These are phyloP conservation scores for Bambusicola thoracicus DNA, from an alignment of 2,113 vertebrate species.

Conservation along the genomic window DNA sequence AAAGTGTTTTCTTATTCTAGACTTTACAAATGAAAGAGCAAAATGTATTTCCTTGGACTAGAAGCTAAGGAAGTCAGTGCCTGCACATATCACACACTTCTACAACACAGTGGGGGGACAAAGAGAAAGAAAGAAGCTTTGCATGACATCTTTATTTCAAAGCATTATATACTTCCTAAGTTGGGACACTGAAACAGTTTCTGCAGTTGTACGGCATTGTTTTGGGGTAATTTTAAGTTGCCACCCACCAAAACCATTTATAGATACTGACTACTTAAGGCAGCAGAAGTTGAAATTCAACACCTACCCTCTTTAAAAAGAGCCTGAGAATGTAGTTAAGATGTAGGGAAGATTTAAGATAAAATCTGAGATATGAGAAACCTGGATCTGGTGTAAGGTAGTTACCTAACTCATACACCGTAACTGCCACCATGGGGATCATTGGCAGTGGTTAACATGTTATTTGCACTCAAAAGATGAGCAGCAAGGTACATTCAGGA, in stretches of 20 bases:
- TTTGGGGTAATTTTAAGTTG: neutral
- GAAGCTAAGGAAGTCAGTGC: conserved; percentile 11
- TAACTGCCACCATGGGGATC: neutral
- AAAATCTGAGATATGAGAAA: neutral
- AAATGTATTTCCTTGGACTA: conserved; percentile 10
- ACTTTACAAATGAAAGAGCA: conserved; percentile 25
- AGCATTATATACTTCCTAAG: neutral
- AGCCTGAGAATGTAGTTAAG: neutral
- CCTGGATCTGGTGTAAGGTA: neutral
- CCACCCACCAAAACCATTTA: neutral
- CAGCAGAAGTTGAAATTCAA: neutral
- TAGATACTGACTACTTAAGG: neutral
- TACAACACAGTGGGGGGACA: neutral
- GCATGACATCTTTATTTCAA: neutral
- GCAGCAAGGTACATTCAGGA: neutral
- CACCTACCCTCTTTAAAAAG: fast-evolving
- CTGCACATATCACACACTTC: neutral
- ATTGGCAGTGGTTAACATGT: neutral
- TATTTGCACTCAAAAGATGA: neutral
- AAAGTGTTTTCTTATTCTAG: conserved; percentile 34
- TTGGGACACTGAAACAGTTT: neutral
- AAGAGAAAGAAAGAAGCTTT: neutral
- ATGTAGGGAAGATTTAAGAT: neutral
- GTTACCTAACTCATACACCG: neutral
- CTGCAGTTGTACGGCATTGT: neutral